Base-by-base conservation (phyloP, 2,113 vertebrate genomes). In the Marcusenius ussheri region DNA sequence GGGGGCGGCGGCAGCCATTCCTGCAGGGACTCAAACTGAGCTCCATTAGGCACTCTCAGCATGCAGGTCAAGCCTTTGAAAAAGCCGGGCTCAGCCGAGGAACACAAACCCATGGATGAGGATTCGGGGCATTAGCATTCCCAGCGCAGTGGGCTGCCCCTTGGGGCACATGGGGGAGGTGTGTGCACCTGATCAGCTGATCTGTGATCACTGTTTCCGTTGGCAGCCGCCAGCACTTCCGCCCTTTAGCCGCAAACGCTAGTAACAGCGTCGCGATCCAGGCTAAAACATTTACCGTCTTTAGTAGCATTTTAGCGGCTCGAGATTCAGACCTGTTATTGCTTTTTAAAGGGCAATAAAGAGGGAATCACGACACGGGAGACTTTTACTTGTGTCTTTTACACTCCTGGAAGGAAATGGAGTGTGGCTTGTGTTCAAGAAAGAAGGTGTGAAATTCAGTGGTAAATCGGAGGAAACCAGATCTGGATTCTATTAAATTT, bases 351-450 rank as follows among this genome's bases (percentile, higher is more conserved):
- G 91, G 90, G 93, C 93, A 91, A 91, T 93, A 91, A 92, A 91
- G 86, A 15, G 88, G 8, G 91, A 93, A 93, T 91, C 87, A 70
- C 88, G 89, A 92, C 91, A 93, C 92, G 24, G 56, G 92, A 93
- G 93, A 94, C 94, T 88, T 93, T 91, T 88, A 95, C 95, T 95
- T 94, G 94, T 94, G 95, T 95, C 94, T 94, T 93, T 95, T 94
- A 96, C 94, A 94, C 94, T 90, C 89, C 92, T 92, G 92, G 88
- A 89, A 94, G 94, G 93, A 94, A 91, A 93, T 94, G 90, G 88
- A 89, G 91, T 91, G 93, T 91, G 93, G 93, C 94, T 92, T 93
- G 94, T 93, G 93, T 91, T 91, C 94, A 93, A 93, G 90, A 92
- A 92, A 89, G 80, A 91, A 92, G 88, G 91, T 92, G 92, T 91